These are phyloP conservation scores for Agonopterix heracliana DNA, from an alignment of 2,888 invertebrate species.

Conservation along the genomic window DNA sequence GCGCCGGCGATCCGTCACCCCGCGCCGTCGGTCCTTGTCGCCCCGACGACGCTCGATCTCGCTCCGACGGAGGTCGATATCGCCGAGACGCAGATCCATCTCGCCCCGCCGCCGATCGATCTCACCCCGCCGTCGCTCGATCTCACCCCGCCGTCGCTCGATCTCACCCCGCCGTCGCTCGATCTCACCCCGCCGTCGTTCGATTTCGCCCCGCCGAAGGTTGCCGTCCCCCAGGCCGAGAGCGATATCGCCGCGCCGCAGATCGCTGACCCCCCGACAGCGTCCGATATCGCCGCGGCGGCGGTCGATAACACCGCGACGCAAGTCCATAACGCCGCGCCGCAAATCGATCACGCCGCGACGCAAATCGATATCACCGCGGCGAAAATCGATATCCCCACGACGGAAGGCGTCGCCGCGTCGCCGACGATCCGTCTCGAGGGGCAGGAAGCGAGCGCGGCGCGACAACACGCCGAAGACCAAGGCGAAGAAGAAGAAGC, in stretches of 20 bases:
- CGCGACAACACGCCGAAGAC: constrained; percentile 31
- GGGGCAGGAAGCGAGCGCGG: constrained; percentile 31
- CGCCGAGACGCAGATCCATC: constrained; percentile 22
- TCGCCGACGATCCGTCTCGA: constrained; percentile 29
- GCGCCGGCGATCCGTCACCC: constrained; percentile 25
- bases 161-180: constrained; percentile 35
- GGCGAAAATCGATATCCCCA: constrained; percentile 24
- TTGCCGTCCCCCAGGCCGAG: constrained; percentile 26
- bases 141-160: constrained; percentile 13
- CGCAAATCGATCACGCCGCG: constrained; percentile 11
- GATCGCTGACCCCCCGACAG: constrained; percentile 26
- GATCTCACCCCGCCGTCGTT: constrained; percentile 23
- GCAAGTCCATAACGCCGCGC: constrained; percentile 12
- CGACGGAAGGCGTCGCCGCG: constrained; percentile 31
- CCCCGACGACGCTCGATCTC: constrained; percentile 7
- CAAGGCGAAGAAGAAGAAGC: constrained; percentile 42
- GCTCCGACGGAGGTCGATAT: constrained; percentile 24
- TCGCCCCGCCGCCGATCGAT: constrained; percentile 21
- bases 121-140: constrained; percentile 13
- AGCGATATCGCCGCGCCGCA: constrained; percentile 34
- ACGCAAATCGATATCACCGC: constrained; percentile 25
- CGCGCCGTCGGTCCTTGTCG: constrained; percentile 19
- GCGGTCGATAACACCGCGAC: constrained; percentile 15
- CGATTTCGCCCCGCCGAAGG: constrained; percentile 30
- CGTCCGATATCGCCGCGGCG: constrained; percentile 19